These are phyloP conservation scores for Frankliniella fusca DNA, from an alignment of 2,888 invertebrate species.

Conservation along the genomic window DNA sequence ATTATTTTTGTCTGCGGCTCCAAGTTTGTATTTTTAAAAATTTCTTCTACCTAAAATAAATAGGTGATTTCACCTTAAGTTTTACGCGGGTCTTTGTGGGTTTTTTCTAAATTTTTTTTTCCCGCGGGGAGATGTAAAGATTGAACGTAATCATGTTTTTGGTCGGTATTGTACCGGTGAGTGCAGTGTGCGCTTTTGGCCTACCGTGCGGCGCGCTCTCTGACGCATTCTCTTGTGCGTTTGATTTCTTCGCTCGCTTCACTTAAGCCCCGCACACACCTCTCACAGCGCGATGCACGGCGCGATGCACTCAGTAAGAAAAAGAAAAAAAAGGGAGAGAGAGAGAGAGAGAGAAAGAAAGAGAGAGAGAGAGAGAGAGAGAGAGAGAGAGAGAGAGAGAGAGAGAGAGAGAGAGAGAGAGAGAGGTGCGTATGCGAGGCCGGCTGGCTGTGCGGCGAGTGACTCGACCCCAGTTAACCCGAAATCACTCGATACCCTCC, in stretches of 20 bases:
- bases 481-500: slow-evolving; percentile 22
- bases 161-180: no score
- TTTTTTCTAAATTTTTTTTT: no score
- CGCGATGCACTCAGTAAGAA: background rate
- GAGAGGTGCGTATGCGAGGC: background rate
- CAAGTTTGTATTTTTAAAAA: no score
- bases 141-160: no score
- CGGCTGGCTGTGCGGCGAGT: background rate
- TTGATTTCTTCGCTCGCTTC: background rate
- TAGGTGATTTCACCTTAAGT: no score
- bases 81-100: no score
- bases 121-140: no score
- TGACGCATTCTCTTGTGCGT: background rate
- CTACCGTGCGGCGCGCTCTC: background rate
- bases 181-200: no score
- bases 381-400: background rate
- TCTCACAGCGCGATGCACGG: background rate
- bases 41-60: no score
- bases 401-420: background rate
- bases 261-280: background rate
- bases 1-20: no score
- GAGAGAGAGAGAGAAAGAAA: background rate
- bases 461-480: slow-evolving; percentile 21
- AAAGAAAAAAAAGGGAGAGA: background rate
- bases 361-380: background rate